Base-by-base conservation (phyloP, 2,888 invertebrate species). In the Idaea dimidiata region DNA sequence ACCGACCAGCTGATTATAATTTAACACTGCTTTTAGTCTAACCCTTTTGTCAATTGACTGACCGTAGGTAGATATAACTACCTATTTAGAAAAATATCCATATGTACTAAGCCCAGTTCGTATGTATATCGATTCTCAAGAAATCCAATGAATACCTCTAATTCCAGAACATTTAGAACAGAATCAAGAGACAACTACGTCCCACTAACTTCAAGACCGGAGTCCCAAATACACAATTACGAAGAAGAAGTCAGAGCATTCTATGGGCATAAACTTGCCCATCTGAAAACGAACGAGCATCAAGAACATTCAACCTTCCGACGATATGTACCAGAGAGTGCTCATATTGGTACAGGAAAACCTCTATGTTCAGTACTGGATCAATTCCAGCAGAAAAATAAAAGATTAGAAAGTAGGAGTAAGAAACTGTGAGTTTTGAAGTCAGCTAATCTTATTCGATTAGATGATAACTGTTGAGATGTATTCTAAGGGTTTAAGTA, bases 111-210 rank as follows among this genome's bases (percentile, higher is more conserved):
- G 6, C 53, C 53, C n/a, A 6, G 1, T 16, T 1, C 53, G 10
- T 16, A 10, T 53, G 10, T 16, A 10, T 53, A 53, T 10, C n/a
- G n/a, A 53, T 53, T 53, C 10, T n/a, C n/a, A n/a, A n/a, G 53
- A 53, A 10, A 6, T 24, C 24, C 24, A 24, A 24, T 24, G 3
- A 24, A 16, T 16, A 43, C 18, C 18, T 16, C 6, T 54, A 58
- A 33, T 68, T 78, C 1, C 76, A 92, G 91, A 62, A 75, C 86
- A 0, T 90, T 91, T 65, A 75, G 84, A 16, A 91, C 91, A 8
- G 92, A 91, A 81, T 68, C 72, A 10, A 80, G 82, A 65, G 88
- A 89, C 60, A 89, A 89, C 66, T 91, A 83, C 68, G 70, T 76
- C 14, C 68, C 76, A 6, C 82, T 79, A 56, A 72, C 69, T 16